Evolutionary conservation across 2,888 invertebrate species (phyloP).

Genomic region (Metopia argyrocephala): DNA sequence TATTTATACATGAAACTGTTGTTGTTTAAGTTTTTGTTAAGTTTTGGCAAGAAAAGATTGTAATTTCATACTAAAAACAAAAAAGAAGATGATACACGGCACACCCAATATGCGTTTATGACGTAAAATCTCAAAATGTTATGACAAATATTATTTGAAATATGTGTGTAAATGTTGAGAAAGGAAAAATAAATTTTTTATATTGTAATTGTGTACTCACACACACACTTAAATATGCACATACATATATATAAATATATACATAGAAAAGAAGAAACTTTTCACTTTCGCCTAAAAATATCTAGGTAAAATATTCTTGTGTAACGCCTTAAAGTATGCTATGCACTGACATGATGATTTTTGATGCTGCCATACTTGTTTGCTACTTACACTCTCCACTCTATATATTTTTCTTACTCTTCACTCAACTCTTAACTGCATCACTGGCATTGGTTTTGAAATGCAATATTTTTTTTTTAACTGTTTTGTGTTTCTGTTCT

Average conservation of each 20-base stretch:
- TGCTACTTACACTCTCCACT: constrained; percentile 9
- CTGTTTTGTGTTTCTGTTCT: neutral
- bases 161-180: too few relatives aligned
- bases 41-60: neutral
- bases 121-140: constrained; percentile 27
- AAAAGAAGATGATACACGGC: neutral
- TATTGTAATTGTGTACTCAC: too few relatives aligned
- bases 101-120: constrained; percentile 54
- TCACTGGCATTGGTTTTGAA: constrained; percentile 7
- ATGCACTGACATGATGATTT: constrained; percentile 57
- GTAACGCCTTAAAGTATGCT: constrained; percentile 64
- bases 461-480: constrained; percentile 26
- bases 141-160: neutral
- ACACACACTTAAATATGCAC: too few relatives aligned
- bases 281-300: constrained; percentile 61
- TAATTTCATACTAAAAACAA: neutral
- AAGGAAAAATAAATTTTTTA: neutral
- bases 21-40: neutral
- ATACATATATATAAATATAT: too few relatives aligned
- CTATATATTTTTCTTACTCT: constrained; percentile 15
- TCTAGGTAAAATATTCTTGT: constrained; percentile 60
- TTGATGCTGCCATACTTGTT: constrained; percentile 58
- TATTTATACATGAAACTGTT: too few relatives aligned
- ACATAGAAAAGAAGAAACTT: too few relatives aligned
- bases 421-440: constrained; percentile 42